These are phyloP conservation scores for Oenanthe oenanthe DNA, from an alignment of 2,113 vertebrate genomes.

Conservation along the genomic window DNA sequence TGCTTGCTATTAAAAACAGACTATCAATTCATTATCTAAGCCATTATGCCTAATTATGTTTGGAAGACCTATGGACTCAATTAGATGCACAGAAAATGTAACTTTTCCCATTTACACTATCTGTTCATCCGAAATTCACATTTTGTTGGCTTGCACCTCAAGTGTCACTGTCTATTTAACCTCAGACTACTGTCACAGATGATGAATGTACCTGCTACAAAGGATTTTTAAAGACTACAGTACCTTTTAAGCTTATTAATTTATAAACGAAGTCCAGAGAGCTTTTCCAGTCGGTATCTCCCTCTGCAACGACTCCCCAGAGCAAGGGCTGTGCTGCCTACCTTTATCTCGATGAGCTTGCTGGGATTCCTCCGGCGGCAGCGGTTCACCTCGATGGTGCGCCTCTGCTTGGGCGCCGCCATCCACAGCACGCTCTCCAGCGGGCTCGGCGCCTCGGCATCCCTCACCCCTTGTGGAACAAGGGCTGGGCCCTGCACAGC, in stretches of 20 bases:
- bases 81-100: neutral
- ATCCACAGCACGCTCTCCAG: constrained; percentile 88
- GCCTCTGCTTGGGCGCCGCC: constrained; percentile 92
- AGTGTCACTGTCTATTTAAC: neutral
- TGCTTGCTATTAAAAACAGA: neutral
- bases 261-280: neutral
- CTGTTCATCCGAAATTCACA: neutral
- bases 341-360: constrained; percentile 88
- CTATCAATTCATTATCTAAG: neutral
- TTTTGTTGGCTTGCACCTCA: neutral
- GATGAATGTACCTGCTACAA: rapidly evolving
- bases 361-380: constrained; percentile 83
- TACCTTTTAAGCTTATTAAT: neutral
- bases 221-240: neutral
- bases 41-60: neutral
- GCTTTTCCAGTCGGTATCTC: neutral
- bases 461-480: constrained; percentile 32
- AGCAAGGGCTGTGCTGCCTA: constrained; percentile 13
- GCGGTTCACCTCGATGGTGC: constrained; percentile 91
- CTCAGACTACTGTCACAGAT: neutral
- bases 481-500: constrained; percentile 72
- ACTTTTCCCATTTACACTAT: neutral
- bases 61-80: neutral
- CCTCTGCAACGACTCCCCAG: rapidly evolving
- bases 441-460: constrained; percentile 15